Base-by-base conservation (phyloP, 2,113 vertebrate genomes). In the Ceratotherium simum region DNA sequence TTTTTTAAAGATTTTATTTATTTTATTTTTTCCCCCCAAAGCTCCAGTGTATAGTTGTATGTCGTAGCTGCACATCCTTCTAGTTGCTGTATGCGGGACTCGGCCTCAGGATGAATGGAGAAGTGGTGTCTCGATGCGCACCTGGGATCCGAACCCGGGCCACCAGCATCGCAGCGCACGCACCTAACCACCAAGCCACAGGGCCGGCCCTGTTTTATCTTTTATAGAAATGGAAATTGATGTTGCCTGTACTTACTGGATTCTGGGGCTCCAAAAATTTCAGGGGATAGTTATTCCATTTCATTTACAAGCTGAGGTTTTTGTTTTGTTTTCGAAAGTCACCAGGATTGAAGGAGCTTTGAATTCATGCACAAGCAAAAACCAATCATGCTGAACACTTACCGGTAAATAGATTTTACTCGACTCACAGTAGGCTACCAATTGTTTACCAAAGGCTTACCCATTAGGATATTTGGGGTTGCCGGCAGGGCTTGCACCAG, bases 281-380 rank as follows among this genome's bases (percentile, higher is more conserved):
- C 25, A 56, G 42, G 48, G 20, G 31, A 48, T 65, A 12, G 16
- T 62, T 81, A 67, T n/a, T 95, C 33, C 31, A 75, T 90, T 76
- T 97, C 58, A 29, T 67, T 83, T 82, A 73, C 12, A 8, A 39
- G 4, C 36, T 82, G 42, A 91, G 72, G 60, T 46, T 79, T 97
- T 72, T 64, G 83, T 65, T 95, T 87, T 70, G 36, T 70, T 42
- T 83, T 87, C n/a, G 36, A 67, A 89, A 72, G 89, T 25, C 36
- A 54, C 29, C 25, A 70, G 58, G 42, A 62, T 78, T 87, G 84
- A 92, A 87, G 67, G 80, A 83, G n/a, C 8, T 84, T 95, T 94
- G 81, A 90, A 87, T 92, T 84, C 60, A 84, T 21, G 12, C 23
- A 56, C 60, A 56, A 91, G 51, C 54, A 60, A 85, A 95, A 90